These are phyloP conservation scores for Notechis scutatus DNA, from an alignment of 2,113 vertebrate species.

Conservation along the genomic window DNA sequence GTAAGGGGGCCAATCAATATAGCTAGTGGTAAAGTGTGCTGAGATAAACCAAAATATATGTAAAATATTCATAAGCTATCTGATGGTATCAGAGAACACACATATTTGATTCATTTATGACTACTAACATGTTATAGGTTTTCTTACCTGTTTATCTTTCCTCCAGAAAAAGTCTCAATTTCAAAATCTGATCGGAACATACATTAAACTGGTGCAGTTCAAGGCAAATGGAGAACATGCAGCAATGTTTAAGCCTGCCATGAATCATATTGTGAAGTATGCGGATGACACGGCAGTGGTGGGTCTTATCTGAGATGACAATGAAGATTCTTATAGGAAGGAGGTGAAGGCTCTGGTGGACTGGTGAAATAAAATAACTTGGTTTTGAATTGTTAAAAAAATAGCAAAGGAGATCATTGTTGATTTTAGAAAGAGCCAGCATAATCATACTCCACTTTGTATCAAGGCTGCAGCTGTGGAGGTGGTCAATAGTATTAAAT, in stretches of 20 bases:
- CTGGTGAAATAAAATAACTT: too few relatives aligned
- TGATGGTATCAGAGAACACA: neutral
- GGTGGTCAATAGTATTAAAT: too few relatives aligned
- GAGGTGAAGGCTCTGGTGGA: too few relatives aligned
- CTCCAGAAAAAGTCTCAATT: neutral
- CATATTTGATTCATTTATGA: neutral
- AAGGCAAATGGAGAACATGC: neutral
- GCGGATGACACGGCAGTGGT: too few relatives aligned
- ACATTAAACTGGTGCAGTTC: neutral
- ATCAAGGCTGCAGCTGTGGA: too few relatives aligned
- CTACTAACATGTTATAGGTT: neutral
- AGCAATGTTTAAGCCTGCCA: neutral
- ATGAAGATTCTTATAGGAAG: too few relatives aligned
- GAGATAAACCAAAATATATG: neutral
- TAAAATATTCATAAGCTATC: neutral
- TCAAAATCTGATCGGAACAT: neutral
- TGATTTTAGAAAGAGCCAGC: too few relatives aligned
- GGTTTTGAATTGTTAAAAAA: too few relatives aligned
- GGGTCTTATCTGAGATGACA: too few relatives aligned
- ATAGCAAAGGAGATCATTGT: too few relatives aligned
- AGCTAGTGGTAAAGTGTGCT: neutral
- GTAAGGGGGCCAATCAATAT: neutral
- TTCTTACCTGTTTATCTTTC: neutral
- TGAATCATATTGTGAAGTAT: too few relatives aligned
- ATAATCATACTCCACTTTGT: too few relatives aligned